phyloP scores from a whole-genome alignment of 2,888 invertebrate species.

The Timema podura region DNA sequence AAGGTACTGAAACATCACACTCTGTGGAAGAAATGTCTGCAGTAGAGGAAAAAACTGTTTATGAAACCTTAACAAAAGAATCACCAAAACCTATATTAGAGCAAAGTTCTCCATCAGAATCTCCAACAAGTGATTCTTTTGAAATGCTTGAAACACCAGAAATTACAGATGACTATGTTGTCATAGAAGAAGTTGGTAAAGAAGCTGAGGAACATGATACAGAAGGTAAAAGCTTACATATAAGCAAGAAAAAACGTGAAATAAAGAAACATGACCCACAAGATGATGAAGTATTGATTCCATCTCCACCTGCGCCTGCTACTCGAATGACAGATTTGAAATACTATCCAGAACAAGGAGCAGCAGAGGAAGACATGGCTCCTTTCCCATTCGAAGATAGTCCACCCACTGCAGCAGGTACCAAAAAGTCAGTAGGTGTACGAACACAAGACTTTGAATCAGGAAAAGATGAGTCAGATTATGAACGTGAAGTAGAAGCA shows the following conservation, averaged over 20 bases:
- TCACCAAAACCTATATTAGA: constrained; percentile 46
- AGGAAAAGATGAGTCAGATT: constrained; percentile 43
- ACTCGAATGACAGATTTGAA: constrained; percentile 48
- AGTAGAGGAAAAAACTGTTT: constrained; percentile 56
- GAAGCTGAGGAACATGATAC: constrained; percentile 79
- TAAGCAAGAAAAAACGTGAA: constrained; percentile 49
- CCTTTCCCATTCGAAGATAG: constrained; percentile 68
- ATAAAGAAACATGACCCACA: constrained; percentile 63
- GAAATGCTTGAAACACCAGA: constrained; percentile 84
- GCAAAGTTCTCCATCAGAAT: constrained; percentile 25
- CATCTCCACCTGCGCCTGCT: constrained; percentile 62
- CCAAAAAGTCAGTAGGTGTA: constrained; percentile 24
- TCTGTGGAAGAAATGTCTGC: constrained; percentile 53
- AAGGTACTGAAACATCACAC: constrained; percentile 41
- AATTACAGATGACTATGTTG: constrained; percentile 81
- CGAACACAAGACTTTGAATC: constrained; percentile 35
- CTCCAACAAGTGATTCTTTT: constrained; percentile 61
- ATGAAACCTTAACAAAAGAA: constrained; percentile 45
- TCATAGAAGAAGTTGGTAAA: constrained; percentile 82
- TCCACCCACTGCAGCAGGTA: constrained; percentile 44
- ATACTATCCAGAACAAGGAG: constrained; percentile 46
- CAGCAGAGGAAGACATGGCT: constrained; percentile 50
- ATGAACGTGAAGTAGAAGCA: constrained; percentile 55
- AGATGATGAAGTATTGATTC: constrained; percentile 65
- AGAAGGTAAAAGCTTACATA: constrained; percentile 76